Base-by-base conservation (phyloP, 1,140 invertebrate genomes). In the Pogonomyrmex californicus region DNA sequence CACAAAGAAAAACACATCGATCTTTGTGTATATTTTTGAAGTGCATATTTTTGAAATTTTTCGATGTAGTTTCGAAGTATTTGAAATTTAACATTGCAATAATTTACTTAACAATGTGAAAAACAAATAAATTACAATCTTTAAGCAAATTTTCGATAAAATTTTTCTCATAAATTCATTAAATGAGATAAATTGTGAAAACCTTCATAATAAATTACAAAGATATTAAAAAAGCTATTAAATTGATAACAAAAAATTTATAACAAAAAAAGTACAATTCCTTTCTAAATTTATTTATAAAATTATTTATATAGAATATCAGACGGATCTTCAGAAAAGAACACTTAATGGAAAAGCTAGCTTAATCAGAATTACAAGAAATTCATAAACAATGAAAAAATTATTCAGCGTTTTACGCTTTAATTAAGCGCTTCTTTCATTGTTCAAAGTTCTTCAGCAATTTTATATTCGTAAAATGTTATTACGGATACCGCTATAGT, bases 381-480 rank as follows among this genome's bases (percentile, higher is more conserved):
- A 62, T 44, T 76, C 14, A 7, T n/a, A 47, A 30, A 62, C 38
- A 60, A 76, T 14, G 23, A 17, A 36, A 5, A 38, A 17, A 73
- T 73, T 73, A 5, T 4, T 76, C 38, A 76, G 7, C 56, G 14
- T n/a, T 41, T 44, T 44, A 4, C 7, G 10, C n/a, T 62, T 17
- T 41, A 77, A 77, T 77, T 62, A 54, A 76, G 14, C 60, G 14
- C 33, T 23, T 66, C 41, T 66, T 56, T 38, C n/a, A 44, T 58
- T 30, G 38, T 62, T 44, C 38, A 62, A 33, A 33, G 14, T 12
- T 2, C 38, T 44, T 77, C 23, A 4, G 9, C 10, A 77, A 62
- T 47, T 60, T 77, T 77, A 14, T 60, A 44, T 41, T 76, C 38
- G 38, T 41, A 4, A 76, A 76, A 1, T 9, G 54, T 62, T 60